Evolutionary conservation across 2,888 invertebrate genomes (phyloP), one percentile per base, ranked within the genome.

Genomic region (Drosophila limbata): DNA sequence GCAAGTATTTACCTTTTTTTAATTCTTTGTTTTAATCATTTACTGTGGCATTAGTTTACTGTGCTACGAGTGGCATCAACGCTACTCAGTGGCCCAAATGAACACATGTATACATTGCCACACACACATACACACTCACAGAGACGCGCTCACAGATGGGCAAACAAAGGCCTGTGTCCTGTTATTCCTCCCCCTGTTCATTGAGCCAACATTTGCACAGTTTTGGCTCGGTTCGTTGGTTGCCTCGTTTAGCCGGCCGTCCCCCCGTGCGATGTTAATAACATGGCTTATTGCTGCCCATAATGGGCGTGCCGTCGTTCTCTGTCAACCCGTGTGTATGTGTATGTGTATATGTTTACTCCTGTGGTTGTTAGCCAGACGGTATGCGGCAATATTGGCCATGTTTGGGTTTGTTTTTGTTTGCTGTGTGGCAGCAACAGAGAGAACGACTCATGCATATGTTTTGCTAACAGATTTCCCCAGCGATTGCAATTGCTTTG

Each of bases 221-320:
- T 77, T 87, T 81, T 76, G 80, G 78, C 62, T 74, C 73, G 79
- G 75, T 80, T 72, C 73, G 68, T 60, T 73, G 64, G 61, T 53
- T 64, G 65, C 56, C 60, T 65, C 50, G 61, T 39, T 39, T 50
- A 39, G 25, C 44, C 47, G 60, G 47, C 65, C 57, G 52, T 59
- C 28, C 59, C 19, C 28, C 59, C 28, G 45, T 52, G 50, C 63
- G 52, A 71, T 66, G 85, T 86, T 84, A 86, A 85, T 87, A 86
- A 86, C 85, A 79, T 81, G 85, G 88, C 88, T 83, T 86, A 86
- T 83, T 85, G 83, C 83, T 73, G 77, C 77, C 81, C 79, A 72
- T 82, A 79, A 87, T 82, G 77, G 82, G 68, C 61, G 69, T 69
- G 73, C 56, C 71, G 35, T 64, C 69, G 65, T 67, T 62, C 65